Evolutionary conservation across 2,797 vertebrate genomes (phyloP), one percentile per base, ranked within the genome.

Genomic region (Sebastes iracundus): DNA sequence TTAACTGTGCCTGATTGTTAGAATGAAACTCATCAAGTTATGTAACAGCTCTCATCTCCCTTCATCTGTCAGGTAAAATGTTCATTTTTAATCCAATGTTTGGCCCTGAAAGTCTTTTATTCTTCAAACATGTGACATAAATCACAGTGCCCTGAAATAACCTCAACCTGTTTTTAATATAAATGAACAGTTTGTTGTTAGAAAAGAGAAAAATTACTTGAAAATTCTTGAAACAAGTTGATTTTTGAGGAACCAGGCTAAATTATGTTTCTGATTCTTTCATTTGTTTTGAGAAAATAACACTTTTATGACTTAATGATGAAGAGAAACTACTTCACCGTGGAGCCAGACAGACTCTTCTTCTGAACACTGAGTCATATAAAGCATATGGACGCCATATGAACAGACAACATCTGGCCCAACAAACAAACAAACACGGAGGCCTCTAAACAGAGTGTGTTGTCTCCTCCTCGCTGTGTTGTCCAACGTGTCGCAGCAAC

Each of bases 351-450:
- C 53, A 52, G 32, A 18, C 28, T 66, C n/a, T 8, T 66, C n/a
- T 8, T 66, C 60, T 33, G 3, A 60, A 27, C 12, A 22, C 23
- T 58, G 46, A 70, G 3, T 77, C 73, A 46, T 28, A 2, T 3
- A 20, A 49, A 2, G 0, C 76, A 61, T 42, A 22, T 58, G 58
- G 62, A 72, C 53, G 12, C 66, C 74, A 7, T 11, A 35, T 1
- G 20, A 32, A 63, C 27, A 83, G 70, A 72, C 75, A 81, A 69
- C 84, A 88, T 86, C 88, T 86, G 84, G 82, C 22, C 46, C 53
- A 49, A 22, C 65, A 63, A 78, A 78, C 72, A 80, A 77, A 80
- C 63, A 65, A 64, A 62, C 14, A 68, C 66, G 79, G 62, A 42
- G 38, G 38, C 38, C 35, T n/a, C 23, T 3, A 4, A 27, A 22